phyloP scores from a whole-genome alignment of 2,888 invertebrate species.

The Euphydryas editha region DNA sequence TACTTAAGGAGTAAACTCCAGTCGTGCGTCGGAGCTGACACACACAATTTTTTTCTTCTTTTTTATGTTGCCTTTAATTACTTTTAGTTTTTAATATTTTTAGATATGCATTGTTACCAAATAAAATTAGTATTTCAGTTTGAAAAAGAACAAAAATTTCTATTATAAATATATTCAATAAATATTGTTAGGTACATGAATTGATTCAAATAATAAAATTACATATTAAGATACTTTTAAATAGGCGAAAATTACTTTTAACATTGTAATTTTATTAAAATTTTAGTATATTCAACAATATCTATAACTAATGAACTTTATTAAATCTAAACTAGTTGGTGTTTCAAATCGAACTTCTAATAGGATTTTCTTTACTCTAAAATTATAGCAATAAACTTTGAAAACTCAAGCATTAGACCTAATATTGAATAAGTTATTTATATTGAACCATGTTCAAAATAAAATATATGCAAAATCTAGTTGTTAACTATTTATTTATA shows the following conservation, averaged over 20 bases:
- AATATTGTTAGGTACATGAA: background rate
- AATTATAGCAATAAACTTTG: slow-evolving; percentile 31
- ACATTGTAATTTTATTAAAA: slow-evolving; percentile 14
- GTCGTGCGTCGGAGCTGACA: no score
- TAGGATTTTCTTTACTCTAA: slow-evolving; percentile 53
- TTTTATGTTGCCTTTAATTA: no score
- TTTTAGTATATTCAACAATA: slow-evolving; percentile 28
- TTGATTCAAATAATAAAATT: background rate
- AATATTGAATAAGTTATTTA: slow-evolving; percentile 4
- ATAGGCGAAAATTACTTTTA: slow-evolving; percentile 10
- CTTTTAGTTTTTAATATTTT: no score
- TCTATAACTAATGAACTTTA: slow-evolving; percentile 31
- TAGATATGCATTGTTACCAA: no score
- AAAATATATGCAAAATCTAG: slow-evolving; percentile 17
- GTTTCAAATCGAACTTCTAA: slow-evolving; percentile 67
- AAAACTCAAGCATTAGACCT: slow-evolving; percentile 34
- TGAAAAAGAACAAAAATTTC: background rate
- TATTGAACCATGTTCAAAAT: slow-evolving; percentile 15
- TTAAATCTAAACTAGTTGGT: slow-evolving; percentile 63
- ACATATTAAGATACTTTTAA: background rate
- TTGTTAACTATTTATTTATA: background rate
- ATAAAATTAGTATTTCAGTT: no score
- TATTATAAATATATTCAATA: background rate
- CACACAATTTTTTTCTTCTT: no score
- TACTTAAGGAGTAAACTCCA: no score